A percentile compares a stretch with the other conserved stretches of the same genome.
Evolutionary conservation across 2,113 vertebrate species (phyloP).

Genomic region (Typhlomys cinereus): DNA sequence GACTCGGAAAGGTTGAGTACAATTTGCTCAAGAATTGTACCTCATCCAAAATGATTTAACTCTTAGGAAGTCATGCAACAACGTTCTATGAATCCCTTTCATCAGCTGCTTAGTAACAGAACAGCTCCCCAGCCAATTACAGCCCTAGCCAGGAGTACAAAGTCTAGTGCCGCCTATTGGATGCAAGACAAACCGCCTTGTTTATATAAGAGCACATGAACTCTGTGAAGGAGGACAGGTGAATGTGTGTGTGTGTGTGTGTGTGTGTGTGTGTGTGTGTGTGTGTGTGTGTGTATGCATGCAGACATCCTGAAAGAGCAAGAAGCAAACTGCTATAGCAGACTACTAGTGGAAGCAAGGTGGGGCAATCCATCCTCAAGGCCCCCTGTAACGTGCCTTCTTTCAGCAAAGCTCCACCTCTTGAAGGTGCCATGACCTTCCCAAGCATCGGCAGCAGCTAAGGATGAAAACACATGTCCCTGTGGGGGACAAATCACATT

Average conservation of each 20-base stretch:
- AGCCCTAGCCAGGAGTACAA: not conserved
- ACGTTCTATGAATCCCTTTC: not conserved
- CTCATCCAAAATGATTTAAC: not conserved
- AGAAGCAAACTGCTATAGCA: too few species aligned
- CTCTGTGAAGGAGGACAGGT: not conserved
- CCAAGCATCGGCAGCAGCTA: too few species aligned
- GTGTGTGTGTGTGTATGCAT: not conserved
- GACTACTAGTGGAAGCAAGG: too few species aligned
- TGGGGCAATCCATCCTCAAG: too few species aligned
- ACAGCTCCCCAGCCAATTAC: not conserved
- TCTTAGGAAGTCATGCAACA: slow-evolving; percentile 1
- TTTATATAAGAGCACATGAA: not conserved
- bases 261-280: not conserved
- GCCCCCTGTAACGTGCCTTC: too few species aligned
- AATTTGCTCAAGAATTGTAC: not conserved
- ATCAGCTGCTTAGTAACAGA: not conserved
- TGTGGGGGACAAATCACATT: too few species aligned
- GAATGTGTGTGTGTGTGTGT: not conserved
- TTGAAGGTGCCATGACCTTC: too few species aligned
- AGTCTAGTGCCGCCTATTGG: slow-evolving; percentile 66
- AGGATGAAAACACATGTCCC: too few species aligned
- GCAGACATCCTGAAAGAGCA: too few species aligned
- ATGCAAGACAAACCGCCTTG: not conserved
- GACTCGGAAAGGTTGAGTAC: not conserved
- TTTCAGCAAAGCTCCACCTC: too few species aligned